A percentile compares a stretch with the other conserved stretches of the same genome.
Evolutionary conservation across 1,140 invertebrate genomes (phyloP).

Genomic region (Zaprionus lachaisei): DNA sequence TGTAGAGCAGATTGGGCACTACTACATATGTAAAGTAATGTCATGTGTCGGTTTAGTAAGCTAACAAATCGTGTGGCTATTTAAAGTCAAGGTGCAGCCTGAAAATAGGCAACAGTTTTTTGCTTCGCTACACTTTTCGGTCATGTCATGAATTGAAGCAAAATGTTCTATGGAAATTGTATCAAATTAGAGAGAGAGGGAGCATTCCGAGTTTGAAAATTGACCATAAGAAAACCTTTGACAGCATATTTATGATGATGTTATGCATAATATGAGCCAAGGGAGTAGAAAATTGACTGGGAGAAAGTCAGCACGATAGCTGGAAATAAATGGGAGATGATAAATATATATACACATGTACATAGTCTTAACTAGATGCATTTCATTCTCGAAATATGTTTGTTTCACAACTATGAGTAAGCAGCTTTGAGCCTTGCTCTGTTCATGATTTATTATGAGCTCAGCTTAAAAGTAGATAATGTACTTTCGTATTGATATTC

Average conservation of each 20-base stretch:
- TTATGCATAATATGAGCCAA: slow-evolving; percentile 17
- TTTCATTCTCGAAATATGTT: not conserved
- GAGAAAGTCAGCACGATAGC: not conserved
- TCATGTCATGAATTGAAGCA: slow-evolving; percentile 1
- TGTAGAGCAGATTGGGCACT: slow-evolving; percentile 6
- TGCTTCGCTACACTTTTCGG: not conserved
- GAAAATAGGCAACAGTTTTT: slow-evolving; percentile 30
- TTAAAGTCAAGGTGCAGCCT: slow-evolving; percentile 35
- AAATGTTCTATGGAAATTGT: slow-evolving; percentile 11
- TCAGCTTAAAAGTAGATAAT: not conserved
- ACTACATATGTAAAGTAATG: slow-evolving; percentile 38
- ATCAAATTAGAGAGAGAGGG: not conserved
- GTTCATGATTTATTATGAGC: not conserved
- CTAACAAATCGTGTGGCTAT: slow-evolving; percentile 39
- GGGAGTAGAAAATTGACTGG: not conserved
- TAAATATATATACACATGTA: not conserved
- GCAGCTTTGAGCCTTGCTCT: not conserved
- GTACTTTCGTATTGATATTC: not conserved
- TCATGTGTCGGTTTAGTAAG: slow-evolving; percentile 33
- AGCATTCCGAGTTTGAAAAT: not conserved
- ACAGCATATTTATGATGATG: slow-evolving; percentile 9
- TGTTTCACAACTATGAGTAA: not conserved
- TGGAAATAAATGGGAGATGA: not conserved
- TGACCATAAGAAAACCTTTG: not conserved
- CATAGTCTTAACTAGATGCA: not conserved